Percentiles rank a stretch among this genome's conserved stretches.
Evolutionary conservation across 2,888 invertebrate genomes (phyloP).

Genomic region (Penaeus monodon): DNA sequence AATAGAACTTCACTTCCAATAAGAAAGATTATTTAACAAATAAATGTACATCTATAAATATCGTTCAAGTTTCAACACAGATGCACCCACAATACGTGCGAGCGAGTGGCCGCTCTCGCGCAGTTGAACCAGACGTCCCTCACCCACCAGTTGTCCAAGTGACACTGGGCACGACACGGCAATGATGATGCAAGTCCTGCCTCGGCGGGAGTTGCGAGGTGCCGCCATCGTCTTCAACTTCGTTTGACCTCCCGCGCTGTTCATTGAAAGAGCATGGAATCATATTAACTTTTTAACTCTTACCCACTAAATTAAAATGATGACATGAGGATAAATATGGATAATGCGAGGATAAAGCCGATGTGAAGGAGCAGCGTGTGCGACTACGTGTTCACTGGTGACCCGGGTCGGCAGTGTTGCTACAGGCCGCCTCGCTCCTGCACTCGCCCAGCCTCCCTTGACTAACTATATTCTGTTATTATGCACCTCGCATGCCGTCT

Average conservation of each 20-base stretch:
- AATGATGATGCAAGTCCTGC: constrained; percentile 29
- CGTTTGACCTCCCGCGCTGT: not conserved
- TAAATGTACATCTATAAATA: no score
- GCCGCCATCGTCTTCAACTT: not conserved
- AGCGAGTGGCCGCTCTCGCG: not conserved
- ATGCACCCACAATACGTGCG: not conserved
- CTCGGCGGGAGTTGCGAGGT: not conserved
- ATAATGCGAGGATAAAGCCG: not conserved
- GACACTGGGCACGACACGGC: constrained; percentile 24
- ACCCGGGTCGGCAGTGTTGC: constrained; percentile 15
- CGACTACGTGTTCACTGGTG: not conserved
- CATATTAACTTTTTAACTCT: not conserved
- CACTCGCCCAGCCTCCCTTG: not conserved
- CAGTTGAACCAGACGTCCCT: not conserved
- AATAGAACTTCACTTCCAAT: no score
- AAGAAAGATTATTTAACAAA: no score
- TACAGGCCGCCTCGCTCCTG: constrained; percentile 13
- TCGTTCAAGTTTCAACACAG: not conserved
- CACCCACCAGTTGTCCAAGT: constrained; percentile 19
- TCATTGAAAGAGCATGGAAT: not conserved
- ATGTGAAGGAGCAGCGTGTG: constrained; percentile 11
- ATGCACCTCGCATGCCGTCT: not conserved
- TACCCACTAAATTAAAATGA: not conserved
- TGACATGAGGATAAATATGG: not conserved
- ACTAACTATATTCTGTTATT: not conserved